Percentiles rank a stretch among this genome's conserved stretches.
Conservation (phyloP, 1,140 invertebrate genomes). For the Scaptodrosophila lebanonensis region DNA sequence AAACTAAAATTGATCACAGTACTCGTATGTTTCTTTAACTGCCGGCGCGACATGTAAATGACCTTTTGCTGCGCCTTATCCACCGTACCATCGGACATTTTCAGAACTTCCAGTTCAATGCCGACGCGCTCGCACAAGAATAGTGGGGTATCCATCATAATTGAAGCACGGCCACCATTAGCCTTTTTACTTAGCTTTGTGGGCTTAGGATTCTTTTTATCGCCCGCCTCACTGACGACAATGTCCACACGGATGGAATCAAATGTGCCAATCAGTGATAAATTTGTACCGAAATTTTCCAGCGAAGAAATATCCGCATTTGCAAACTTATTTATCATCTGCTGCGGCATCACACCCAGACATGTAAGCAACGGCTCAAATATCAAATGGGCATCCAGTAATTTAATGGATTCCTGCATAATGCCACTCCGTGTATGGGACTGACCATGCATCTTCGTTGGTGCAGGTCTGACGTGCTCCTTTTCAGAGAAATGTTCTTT, state of each 20-base stretch:
- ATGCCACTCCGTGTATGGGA: slow-evolving; percentile 76
- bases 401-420: slow-evolving; percentile 88
- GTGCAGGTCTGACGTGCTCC: slow-evolving; percentile 49
- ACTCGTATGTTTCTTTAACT: slow-evolving; percentile 92
- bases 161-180: slow-evolving; percentile 80
- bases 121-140: slow-evolving; percentile 95
- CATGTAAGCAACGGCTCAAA: slow-evolving; percentile 92
- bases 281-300: slow-evolving; percentile 92
- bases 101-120: slow-evolving; percentile 92
- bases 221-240: slow-evolving; percentile 89
- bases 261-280: slow-evolving; percentile 91
- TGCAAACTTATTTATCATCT: slow-evolving; percentile 82
- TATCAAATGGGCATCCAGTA: slow-evolving; percentile 94
- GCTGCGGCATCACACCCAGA: slow-evolving; percentile 91
- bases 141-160: slow-evolving; percentile 88
- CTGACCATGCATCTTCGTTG: slow-evolving; percentile 51
- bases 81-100: slow-evolving; percentile 93
- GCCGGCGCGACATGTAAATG: slow-evolving; percentile 89
- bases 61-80: slow-evolving; percentile 89
- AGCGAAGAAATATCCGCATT: slow-evolving; percentile 80
- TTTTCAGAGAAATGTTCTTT: slow-evolving; percentile 61
- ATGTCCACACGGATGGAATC: slow-evolving; percentile 95
- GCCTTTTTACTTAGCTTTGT: slow-evolving; percentile 59
- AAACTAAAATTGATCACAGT: slow-evolving; percentile 92
- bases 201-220: slow-evolving; percentile 56